Conservation (phyloP, 2,797 vertebrate genomes). For the Micrastur ruficollis region DNA sequence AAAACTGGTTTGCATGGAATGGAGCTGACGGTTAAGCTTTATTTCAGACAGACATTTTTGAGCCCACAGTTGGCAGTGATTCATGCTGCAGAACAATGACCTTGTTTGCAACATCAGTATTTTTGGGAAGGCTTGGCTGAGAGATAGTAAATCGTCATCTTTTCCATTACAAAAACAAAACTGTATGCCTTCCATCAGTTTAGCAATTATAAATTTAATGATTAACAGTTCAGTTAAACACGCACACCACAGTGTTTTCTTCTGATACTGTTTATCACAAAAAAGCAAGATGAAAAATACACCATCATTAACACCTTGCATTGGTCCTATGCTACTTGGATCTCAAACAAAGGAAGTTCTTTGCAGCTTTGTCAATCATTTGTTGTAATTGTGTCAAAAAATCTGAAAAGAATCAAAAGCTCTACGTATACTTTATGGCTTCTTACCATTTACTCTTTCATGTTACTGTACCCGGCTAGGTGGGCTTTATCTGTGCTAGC, state of each 20-base stretch:
- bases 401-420: not conserved
- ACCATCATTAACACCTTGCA: not conserved
- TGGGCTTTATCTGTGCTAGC: not conserved
- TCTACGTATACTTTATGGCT: not conserved
- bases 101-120: constrained; percentile 4
- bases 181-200: not conserved
- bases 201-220: not conserved
- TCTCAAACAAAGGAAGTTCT: not conserved
- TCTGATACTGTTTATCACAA: not conserved
- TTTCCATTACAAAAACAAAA: constrained; percentile 2
- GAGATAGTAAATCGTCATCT: not conserved
- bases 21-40: not conserved
- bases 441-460: not conserved
- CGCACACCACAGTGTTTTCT: not conserved
- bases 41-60: constrained; percentile 32
- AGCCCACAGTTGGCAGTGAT: not conserved
- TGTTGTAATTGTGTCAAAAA: not conserved
- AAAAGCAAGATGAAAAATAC: not conserved
- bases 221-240: not conserved
- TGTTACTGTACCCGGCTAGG: not conserved
- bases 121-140: not conserved
- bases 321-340: not conserved
- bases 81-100: constrained; percentile 24
- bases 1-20: not conserved
- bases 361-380: not conserved